A percentile compares a stretch with the other conserved stretches of the same genome.
Conservation (phyloP, 2,113 vertebrate genomes). For the Pithys albifrons region DNA sequence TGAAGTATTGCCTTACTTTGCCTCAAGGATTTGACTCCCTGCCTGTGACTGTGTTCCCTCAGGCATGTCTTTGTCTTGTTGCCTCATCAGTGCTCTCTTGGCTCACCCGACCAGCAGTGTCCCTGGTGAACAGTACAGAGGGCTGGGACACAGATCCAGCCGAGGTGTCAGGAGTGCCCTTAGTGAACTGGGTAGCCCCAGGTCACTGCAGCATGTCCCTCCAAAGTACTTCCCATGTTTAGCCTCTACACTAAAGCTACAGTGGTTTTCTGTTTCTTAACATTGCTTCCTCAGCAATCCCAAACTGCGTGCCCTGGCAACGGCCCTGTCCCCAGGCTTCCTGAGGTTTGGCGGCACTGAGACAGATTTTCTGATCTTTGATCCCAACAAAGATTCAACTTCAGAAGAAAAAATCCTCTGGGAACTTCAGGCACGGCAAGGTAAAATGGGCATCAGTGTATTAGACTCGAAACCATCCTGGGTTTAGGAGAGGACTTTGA, state of each 20-base stretch:
- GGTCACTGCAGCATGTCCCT: not conserved
- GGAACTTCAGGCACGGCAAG: conserved; percentile 54
- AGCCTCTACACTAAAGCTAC: not conserved
- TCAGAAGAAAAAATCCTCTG: conserved; percentile 61
- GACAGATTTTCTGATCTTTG: conserved; percentile 91
- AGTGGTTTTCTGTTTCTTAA: not conserved
- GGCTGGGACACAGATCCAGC: not conserved
- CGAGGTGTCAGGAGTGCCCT: not conserved
- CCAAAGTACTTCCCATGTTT: not conserved
- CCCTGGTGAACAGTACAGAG: not conserved
- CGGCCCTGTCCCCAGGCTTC: conserved; percentile 84
- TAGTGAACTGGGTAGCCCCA: not conserved
- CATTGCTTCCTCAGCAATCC: conserved; percentile 76
- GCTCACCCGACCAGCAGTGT: fast-evolving
- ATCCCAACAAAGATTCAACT: conserved; percentile 72
- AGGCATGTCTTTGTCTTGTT: not conserved
- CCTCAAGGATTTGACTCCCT: not conserved
- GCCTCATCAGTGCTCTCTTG: fast-evolving
- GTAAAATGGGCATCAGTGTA: not conserved
- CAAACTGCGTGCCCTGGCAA: conserved; percentile 81
- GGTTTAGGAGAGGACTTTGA: not conserved
- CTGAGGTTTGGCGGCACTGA: conserved; percentile 90
- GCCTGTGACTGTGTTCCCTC: fast-evolving
- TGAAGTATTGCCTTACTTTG: not conserved
- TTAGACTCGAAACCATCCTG: fast-evolving